Evolutionary conservation across 2,888 invertebrate species (phyloP).

Genomic region (Aromia moschata): DNA sequence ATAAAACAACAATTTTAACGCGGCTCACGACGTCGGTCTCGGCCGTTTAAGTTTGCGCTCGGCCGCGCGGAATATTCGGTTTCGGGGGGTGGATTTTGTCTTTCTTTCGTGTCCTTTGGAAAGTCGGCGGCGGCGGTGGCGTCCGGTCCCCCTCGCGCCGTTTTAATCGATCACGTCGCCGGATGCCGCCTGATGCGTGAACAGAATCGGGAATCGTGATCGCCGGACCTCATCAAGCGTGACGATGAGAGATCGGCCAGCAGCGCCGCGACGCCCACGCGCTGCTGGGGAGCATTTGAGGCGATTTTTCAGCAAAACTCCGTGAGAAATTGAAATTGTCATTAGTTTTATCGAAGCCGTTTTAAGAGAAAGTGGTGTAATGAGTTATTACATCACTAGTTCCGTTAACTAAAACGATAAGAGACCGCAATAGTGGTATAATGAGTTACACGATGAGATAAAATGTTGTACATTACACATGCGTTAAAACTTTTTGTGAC

Average conservation of each 20-base stretch:
- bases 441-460: too few relatives aligned
- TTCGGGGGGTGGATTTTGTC: conserved; percentile 51
- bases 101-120: conserved; percentile 50
- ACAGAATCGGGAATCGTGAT: conserved; percentile 49
- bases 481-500: too few relatives aligned
- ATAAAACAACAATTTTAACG: conserved; percentile 48
- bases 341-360: too few relatives aligned
- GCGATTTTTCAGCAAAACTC: too few relatives aligned
- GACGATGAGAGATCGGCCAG: conserved; percentile 38
- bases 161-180: conserved; percentile 48
- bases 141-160: too few relatives aligned
- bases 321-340: too few relatives aligned
- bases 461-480: too few relatives aligned
- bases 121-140: too few relatives aligned
- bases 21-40: conserved; percentile 50
- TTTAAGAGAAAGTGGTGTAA: too few relatives aligned
- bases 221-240: conserved; percentile 46
- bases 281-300: background rate
- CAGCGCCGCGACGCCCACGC: background rate
- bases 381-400: too few relatives aligned
- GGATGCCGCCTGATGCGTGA: conserved; percentile 51
- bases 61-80: conserved; percentile 56
- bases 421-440: too few relatives aligned
- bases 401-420: too few relatives aligned
- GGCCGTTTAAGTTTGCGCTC: conserved; percentile 56